Evolutionary conservation across 2,113 vertebrate species (phyloP).

Genomic region (Ondatra zibethicus): DNA sequence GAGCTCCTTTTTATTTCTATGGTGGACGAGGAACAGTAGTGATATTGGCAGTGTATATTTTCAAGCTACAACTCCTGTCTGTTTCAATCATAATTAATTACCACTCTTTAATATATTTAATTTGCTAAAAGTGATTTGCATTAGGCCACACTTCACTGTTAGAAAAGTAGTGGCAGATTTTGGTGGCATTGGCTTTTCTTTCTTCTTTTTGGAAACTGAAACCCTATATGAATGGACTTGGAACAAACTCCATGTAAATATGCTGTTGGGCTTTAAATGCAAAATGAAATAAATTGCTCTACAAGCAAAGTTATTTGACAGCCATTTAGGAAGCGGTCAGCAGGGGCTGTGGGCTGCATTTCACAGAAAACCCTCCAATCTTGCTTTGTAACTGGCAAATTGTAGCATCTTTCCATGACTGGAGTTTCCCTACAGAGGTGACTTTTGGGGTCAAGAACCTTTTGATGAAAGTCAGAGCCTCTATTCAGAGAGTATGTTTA

Average conservation of each 20-base stretch:
- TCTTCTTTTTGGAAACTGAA: constrained; percentile 11
- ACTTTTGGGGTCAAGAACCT: background rate
- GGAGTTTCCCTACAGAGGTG: constrained; percentile 28
- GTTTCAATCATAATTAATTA: constrained; percentile 89
- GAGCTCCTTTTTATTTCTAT: constrained; percentile 85
- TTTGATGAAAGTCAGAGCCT: constrained; percentile 32
- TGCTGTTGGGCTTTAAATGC: constrained; percentile 63
- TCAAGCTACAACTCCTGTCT: constrained; percentile 86
- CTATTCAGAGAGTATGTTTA: constrained; percentile 31
- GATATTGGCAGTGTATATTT: constrained; percentile 87
- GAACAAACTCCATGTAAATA: constrained; percentile 18
- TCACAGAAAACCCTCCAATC: background rate
- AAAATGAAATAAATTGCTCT: constrained; percentile 68
- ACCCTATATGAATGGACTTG: constrained; percentile 53
- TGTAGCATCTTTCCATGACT: constrained; percentile 25
- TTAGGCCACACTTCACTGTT: constrained; percentile 62
- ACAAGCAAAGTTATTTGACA: constrained; percentile 12
- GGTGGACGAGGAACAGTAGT: constrained; percentile 83
- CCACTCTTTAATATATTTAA: constrained; percentile 83
- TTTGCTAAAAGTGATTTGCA: constrained; percentile 80
- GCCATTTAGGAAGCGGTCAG: background rate
- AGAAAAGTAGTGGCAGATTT: constrained; percentile 57
- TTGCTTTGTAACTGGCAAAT: constrained; percentile 40
- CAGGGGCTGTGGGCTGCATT: background rate
- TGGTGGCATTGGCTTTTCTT: constrained; percentile 50